Conservation (phyloP, 2,113 vertebrate genomes). For the Carettochelys insculpta region DNA sequence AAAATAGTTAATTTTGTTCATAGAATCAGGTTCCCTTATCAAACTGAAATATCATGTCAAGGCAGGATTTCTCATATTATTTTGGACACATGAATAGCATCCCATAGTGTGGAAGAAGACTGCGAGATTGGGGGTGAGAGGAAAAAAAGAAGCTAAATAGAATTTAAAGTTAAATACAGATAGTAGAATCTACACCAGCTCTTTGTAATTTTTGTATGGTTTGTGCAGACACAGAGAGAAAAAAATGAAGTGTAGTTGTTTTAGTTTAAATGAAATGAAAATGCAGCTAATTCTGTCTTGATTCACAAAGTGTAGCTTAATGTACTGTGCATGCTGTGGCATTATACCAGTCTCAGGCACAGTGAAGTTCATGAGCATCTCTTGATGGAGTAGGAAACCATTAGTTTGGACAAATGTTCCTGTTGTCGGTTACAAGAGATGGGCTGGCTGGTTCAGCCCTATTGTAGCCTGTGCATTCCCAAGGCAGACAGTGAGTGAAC, state of each 20-base stretch:
- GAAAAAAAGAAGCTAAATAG: neutral
- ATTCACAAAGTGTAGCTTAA: neutral
- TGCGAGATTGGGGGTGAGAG: no score
- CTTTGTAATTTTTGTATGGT: neutral
- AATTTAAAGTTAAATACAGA: neutral
- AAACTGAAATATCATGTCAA: neutral
- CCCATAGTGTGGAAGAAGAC: neutral
- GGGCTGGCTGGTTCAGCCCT: neutral
- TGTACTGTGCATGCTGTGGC: rapidly evolving
- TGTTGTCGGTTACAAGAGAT: rapidly evolving
- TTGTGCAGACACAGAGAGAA: neutral
- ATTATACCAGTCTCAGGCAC: neutral
- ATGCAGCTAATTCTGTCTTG: neutral
- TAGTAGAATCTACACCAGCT: neutral
- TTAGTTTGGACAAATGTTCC: neutral
- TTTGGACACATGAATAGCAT: neutral
- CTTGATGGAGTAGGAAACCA: neutral
- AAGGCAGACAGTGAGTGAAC: neutral
- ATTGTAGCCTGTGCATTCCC: neutral
- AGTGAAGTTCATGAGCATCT: neutral
- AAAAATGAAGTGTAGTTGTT: neutral
- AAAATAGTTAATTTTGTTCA: neutral
- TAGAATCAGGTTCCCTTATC: neutral
- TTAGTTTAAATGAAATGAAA: neutral
- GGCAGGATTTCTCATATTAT: neutral